A percentile compares a stretch with the other conserved stretches of the same genome.
Evolutionary conservation across 2,113 vertebrate genomes (phyloP).

Genomic region (Myotis davidii): DNA sequence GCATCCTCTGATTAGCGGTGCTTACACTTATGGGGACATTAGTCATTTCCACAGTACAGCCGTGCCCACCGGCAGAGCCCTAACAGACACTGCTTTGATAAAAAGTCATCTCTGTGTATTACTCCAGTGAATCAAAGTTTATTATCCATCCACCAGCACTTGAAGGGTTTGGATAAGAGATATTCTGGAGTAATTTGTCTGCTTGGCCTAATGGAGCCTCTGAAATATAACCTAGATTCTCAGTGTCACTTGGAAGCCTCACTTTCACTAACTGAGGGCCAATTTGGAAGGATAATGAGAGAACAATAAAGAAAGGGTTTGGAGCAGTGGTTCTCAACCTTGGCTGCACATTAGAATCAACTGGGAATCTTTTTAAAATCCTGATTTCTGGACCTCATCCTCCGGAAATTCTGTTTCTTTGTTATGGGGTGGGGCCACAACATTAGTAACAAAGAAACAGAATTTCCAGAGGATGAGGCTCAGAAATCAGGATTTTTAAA

Average conservation of each 20-base stretch:
- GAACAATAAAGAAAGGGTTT: neutral
- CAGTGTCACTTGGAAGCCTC: neutral
- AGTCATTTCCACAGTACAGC: neutral
- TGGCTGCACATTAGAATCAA: too few relatives aligned
- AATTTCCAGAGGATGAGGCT: too few relatives aligned
- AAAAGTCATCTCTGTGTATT: conserved; percentile 29
- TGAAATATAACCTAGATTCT: neutral
- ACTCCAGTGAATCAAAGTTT: conserved; percentile 23
- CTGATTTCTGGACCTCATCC: too few relatives aligned
- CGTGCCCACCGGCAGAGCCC: rapidly evolving
- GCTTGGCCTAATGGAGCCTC: neutral
- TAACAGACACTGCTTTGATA: conserved; percentile 15
- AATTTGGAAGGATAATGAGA: neutral
- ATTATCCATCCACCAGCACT: conserved; percentile 40
- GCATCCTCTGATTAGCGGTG: neutral
- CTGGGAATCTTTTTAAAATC: too few relatives aligned
- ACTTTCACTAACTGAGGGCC: conserved; percentile 36
- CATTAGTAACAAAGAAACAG: too few relatives aligned
- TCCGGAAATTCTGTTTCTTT: too few relatives aligned
- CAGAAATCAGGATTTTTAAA: too few relatives aligned
- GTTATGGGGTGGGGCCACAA: too few relatives aligned
- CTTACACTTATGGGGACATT: neutral
- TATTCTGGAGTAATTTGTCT: neutral
- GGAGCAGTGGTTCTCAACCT: neutral
- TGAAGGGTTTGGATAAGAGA: conserved; percentile 58